These are phyloP conservation scores for Melanotus villosus DNA, from an alignment of 2,888 invertebrate genomes.

Conservation along the genomic window DNA sequence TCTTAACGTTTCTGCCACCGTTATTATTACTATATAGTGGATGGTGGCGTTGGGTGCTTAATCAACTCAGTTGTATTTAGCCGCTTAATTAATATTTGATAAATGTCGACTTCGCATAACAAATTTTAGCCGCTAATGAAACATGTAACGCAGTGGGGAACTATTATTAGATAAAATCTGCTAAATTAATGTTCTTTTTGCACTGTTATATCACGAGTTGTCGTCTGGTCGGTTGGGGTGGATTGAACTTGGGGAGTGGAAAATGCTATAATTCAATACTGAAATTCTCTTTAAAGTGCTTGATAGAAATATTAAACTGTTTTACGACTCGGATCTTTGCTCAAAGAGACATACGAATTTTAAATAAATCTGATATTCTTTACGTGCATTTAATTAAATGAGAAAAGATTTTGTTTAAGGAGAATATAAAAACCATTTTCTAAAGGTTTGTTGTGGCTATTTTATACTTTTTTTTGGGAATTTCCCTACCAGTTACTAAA, in stretches of 20 bases:
- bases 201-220: conserved; percentile 13
- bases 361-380: no score
- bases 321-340: no score
- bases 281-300: no score
- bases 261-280: no score
- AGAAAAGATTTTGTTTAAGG: no score
- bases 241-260: neutral
- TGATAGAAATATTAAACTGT: no score
- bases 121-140: conserved; percentile 28
- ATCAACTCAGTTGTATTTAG: conserved; percentile 24
- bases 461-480: no score
- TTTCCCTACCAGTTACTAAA: no score
- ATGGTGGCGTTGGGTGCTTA: conserved; percentile 6
- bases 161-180: conserved; percentile 36
- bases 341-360: no score
- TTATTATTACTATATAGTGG: neutral
- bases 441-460: no score
- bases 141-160: conserved; percentile 31
- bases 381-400: no score
- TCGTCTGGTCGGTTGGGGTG: neutral
- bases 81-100: conserved; percentile 36
- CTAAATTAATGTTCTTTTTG: conserved; percentile 33
- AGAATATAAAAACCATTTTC: no score
- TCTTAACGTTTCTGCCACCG: conserved; percentile 17
- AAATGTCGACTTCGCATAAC: conserved; percentile 27